Evolutionary conservation across 2,113 vertebrate species (phyloP).

Genomic region (Eonycteris spelaea): DNA sequence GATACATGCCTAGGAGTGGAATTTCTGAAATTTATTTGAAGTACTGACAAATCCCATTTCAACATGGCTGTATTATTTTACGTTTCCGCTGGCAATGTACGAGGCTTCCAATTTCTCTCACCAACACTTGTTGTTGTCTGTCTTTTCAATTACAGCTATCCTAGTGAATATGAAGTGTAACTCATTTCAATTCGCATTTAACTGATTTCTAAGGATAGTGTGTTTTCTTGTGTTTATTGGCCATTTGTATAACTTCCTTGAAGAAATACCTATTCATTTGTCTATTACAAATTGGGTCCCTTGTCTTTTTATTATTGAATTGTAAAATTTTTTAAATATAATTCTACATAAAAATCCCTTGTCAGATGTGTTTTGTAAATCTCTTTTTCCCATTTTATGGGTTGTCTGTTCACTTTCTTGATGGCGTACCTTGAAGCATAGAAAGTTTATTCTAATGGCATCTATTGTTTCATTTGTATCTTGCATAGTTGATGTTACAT

Average conservation of each 20-base stretch:
- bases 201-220: neutral
- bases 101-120: neutral
- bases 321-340: neutral
- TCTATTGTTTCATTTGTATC: neutral
- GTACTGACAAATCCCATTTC: neutral
- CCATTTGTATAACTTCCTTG: neutral
- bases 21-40: neutral
- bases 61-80: neutral
- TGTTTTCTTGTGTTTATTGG: neutral
- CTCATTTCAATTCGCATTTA: neutral
- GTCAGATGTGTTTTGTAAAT: neutral
- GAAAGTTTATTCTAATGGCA: neutral
- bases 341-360: neutral
- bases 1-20: neutral
- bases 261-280: neutral
- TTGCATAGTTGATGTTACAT: neutral
- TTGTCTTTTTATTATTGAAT: neutral
- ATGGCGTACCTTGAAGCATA: neutral
- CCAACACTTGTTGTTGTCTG: neutral
- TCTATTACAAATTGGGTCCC: neutral
- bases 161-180: neutral
- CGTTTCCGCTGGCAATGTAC: neutral
- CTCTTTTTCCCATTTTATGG: neutral
- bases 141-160: neutral
- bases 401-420: neutral